Base-by-base conservation (phyloP, 2,797 vertebrate species). In the Hypotaenidia okinawae region DNA sequence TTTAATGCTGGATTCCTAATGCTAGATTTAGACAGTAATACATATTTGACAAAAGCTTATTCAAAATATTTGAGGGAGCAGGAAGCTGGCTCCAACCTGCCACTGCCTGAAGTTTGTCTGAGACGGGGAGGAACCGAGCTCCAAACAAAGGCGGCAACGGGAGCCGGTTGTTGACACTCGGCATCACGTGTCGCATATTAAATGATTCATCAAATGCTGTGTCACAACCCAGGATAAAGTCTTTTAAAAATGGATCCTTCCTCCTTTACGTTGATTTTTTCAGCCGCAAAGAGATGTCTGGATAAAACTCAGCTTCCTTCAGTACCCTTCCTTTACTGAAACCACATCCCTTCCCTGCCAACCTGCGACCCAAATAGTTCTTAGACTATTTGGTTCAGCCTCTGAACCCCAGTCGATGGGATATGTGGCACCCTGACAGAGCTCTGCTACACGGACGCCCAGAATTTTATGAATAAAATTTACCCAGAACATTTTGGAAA, bases 201-300 rank as follows among this genome's bases (percentile, higher is more conserved):
- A 89, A 84, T 94, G 80, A 91, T 96, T 97, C 95, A 93, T 95
- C 86, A 93, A 90, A 89, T 91, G 61, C 92, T 92, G 70, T 92
- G 91, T 94, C 93, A 96, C 96, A 96, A 92, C 59, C 67, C 59
- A 45, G 80, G 39, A 83, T 33, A 83, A 94, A 94, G 84, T 66
- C 61, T 78, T 84, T 68, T 77, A 94, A 88, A 96, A 86, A 90
- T 10, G 13, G 49, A 87, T 69, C 70, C 33, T 55, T 84, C 88
- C 61, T 83, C 75, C 58, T 78, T 51, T 51, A 25, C 0, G 63
- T 62, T n/a, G 76, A 76, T 58, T 88, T 93, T 83, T 32, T 45
- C 18, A 85, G 83, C 78, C 74, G 33, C 45, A 25, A 11, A 62
- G n/a, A 24, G 19, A 39, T 25, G n/a, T 62, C 84, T 76, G 81